These are phyloP conservation scores for Dichetophora obliterata DNA, from an alignment of 2,888 invertebrate species.

Conservation along the genomic window DNA sequence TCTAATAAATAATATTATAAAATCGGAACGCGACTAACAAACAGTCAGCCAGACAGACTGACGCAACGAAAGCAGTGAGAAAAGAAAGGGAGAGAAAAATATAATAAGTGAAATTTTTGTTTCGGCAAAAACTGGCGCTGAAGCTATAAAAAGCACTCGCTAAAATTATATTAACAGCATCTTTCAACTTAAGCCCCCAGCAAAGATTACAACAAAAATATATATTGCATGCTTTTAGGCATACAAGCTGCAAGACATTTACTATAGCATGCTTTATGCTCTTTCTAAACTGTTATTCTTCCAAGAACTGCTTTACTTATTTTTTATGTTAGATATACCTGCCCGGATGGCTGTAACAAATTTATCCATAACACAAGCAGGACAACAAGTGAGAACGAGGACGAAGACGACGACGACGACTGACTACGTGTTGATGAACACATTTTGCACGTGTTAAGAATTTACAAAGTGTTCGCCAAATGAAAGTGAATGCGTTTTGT, in stretches of 20 bases:
- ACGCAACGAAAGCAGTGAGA: no score
- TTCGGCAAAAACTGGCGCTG: not conserved
- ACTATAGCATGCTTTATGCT: no score
- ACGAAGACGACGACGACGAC: not conserved
- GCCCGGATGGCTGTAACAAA: slow-evolving; percentile 7
- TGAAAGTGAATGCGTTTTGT: slow-evolving; percentile 29
- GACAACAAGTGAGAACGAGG: not conserved
- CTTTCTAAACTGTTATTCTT: no score
- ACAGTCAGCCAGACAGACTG: no score
- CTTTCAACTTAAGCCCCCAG: not conserved
- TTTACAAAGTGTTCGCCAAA: slow-evolving; percentile 52
- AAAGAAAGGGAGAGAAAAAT: not conserved
- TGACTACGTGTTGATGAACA: slow-evolving; percentile 47
- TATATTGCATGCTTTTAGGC: slow-evolving; percentile 22
- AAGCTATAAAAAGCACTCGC: slow-evolving; percentile 22
- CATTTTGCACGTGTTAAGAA: slow-evolving; percentile 63
- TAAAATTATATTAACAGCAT: slow-evolving; percentile 29
- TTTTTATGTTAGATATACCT: not conserved
- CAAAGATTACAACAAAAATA: not conserved
- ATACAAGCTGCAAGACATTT: not conserved
- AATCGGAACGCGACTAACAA: no score
- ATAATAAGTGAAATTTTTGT: not conserved
- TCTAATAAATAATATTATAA: no score
- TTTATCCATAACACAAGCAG: not conserved
- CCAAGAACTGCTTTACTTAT: not conserved